Conservation (phyloP, 2,797 vertebrate genomes). For the Tauraco hartlaubi region DNA sequence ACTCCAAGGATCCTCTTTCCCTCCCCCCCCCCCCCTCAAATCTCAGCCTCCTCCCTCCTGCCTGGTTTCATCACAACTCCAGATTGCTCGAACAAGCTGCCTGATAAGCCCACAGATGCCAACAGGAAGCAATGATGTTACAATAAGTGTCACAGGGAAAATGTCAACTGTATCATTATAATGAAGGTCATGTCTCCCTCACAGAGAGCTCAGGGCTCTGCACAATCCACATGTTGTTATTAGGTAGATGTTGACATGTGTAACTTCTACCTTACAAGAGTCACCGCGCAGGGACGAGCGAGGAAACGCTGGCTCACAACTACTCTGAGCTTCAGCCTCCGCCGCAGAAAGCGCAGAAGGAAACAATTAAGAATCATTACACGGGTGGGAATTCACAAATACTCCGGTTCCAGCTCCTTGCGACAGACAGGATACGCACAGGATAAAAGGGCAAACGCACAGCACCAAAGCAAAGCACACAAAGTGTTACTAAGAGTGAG, state of each 20-base stretch:
- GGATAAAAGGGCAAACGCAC: neutral
- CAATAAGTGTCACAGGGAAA: conserved; percentile 75
- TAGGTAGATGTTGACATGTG: conserved; percentile 59
- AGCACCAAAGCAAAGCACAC: neutral
- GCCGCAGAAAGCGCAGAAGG: neutral
- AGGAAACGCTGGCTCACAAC: neutral
- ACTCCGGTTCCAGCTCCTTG: neutral
- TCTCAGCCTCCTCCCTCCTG: conserved; percentile 39
- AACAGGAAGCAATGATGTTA: conserved; percentile 74
- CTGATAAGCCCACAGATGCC: conserved; percentile 69
- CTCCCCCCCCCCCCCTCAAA: neutral
- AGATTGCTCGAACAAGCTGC: conserved; percentile 70
- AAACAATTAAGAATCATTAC: conserved; percentile 10
- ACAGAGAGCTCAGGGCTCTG: conserved; percentile 67
- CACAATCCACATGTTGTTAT: conserved; percentile 72
- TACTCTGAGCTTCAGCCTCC: neutral
- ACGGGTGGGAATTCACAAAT: neutral
- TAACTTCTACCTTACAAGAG: conserved; percentile 55
- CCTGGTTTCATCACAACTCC: conserved; percentile 72
- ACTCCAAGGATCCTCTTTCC: neutral
- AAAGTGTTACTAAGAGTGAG: neutral
- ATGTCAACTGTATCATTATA: conserved; percentile 79
- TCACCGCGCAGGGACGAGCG: neutral
- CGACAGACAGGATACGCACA: neutral
- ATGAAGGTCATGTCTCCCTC: conserved; percentile 75